Conservation (phyloP, 2,888 invertebrate species). For the Cephus rjabovi region DNA sequence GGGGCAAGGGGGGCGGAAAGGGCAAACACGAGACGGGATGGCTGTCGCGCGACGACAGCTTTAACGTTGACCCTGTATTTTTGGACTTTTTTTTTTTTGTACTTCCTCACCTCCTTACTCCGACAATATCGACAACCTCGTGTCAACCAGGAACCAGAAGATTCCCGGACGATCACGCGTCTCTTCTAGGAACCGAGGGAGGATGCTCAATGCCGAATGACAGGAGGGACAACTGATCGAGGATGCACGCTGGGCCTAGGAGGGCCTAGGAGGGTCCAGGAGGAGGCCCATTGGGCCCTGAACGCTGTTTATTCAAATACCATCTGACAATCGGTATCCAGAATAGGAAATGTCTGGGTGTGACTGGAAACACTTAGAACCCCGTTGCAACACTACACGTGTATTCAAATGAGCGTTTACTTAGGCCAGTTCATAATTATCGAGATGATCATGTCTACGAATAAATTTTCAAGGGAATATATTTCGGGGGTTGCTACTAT, state of each 20-base stretch:
- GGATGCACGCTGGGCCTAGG: not conserved
- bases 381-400: slow-evolving; percentile 18
- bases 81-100: too few species aligned
- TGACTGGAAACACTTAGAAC: slow-evolving; percentile 36
- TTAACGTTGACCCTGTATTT: not conserved
- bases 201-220: too few species aligned
- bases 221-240: not conserved
- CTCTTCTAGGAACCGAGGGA: not conserved
- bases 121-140: not conserved
- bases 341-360: slow-evolving; percentile 6
- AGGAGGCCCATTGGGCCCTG: not conserved
- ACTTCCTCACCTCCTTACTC: not conserved
- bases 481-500: slow-evolving; percentile 28
- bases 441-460: slow-evolving; percentile 41
- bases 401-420: slow-evolving; percentile 26
- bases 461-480: slow-evolving; percentile 37
- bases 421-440: slow-evolving; percentile 40
- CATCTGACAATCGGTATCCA: not conserved
- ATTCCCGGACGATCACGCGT: not conserved
- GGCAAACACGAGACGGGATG: not conserved
- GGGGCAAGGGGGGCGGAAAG: not conserved
- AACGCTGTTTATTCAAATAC: not conserved
- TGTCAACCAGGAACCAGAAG: not conserved
- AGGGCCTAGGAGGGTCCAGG: too few species aligned
- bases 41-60: not conserved